These are phyloP conservation scores for Pyrocephalus nanus DNA, from an alignment of 2,797 vertebrate species.

Conservation along the genomic window DNA sequence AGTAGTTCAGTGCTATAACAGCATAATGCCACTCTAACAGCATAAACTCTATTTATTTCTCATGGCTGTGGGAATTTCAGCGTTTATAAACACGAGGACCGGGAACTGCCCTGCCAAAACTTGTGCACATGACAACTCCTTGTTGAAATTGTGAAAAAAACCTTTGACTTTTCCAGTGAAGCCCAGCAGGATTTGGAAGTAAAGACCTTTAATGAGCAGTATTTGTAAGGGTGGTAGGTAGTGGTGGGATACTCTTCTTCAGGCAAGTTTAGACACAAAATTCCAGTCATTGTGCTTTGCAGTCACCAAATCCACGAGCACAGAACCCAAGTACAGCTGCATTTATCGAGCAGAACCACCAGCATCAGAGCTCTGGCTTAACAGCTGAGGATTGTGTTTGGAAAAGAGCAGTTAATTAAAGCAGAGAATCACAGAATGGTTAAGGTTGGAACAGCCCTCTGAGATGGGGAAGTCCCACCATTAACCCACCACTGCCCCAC, in stretches of 20 bases:
- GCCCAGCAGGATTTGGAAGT: background rate
- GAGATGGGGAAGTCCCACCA: background rate
- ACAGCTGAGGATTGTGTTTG: background rate
- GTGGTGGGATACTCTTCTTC: fast-evolving
- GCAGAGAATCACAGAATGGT: background rate
- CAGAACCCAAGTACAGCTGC: background rate
- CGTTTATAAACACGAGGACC: background rate
- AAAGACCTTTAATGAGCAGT: background rate
- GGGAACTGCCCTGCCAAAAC: background rate
- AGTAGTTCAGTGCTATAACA: fast-evolving
- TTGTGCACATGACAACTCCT: fast-evolving
- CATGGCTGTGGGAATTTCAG: background rate
- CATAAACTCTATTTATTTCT: background rate
- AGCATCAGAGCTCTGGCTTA: background rate
- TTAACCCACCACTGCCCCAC: no score
- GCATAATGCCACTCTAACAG: background rate
- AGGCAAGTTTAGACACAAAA: background rate
- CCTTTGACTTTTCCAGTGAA: background rate
- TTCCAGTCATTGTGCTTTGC: background rate
- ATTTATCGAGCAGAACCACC: background rate
- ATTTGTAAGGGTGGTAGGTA: background rate
- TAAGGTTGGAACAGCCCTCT: background rate
- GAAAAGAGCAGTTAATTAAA: background rate
- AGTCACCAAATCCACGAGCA: background rate
- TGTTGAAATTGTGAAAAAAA: background rate